Base-by-base conservation (phyloP, 2,888 invertebrate genomes). In the Neoaliturus tenellus region DNA sequence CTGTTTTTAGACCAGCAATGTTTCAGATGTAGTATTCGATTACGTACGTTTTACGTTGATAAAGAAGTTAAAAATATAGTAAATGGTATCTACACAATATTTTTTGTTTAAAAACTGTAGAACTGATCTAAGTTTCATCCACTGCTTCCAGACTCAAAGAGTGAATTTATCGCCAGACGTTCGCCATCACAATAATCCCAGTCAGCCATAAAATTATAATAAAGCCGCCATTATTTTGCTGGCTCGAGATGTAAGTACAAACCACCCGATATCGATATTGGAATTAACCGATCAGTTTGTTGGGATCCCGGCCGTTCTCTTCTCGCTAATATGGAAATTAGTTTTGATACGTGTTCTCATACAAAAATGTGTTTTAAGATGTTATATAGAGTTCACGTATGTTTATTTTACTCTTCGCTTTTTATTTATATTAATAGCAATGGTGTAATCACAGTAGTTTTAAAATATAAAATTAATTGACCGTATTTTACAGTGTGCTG, bases 201-300 rank as follows among this genome's bases (percentile, higher is more conserved):
- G 62, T 28, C 28, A 62, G 62, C 62, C 62, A 62, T 62, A 62
- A 62, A 62, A 62, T 62, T 62, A 62, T 62, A 62, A 62, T 62
- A 31, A 25, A 28, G 62, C 62, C 28, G 28, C 62, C 62, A 62
- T 62, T 62, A 31, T 31, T 28, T 28, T 31, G 62, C 62, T 14
- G 28, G 62, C 62, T 62, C 62, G 10, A 62, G 62, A 62, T 62
- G 28, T 62, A 62, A 62, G 62, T 62, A 62, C 62, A 62, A 28
- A 31, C 62, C 28, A 62, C 62, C 31, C 62, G 28, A 4, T 10
- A 62, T 55, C 28, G 28, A 31, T 28, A 62, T 31, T 28, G 62
- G 28, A 28, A 62, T 28, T 62, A 62, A 31, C 14, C 51, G 62
- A 62, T 62, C 62, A 17, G 12, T 62, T 62, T 31, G 4, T 0